Conservation (phyloP, 1,140 invertebrate genomes). For the Eciton burchellii region DNA sequence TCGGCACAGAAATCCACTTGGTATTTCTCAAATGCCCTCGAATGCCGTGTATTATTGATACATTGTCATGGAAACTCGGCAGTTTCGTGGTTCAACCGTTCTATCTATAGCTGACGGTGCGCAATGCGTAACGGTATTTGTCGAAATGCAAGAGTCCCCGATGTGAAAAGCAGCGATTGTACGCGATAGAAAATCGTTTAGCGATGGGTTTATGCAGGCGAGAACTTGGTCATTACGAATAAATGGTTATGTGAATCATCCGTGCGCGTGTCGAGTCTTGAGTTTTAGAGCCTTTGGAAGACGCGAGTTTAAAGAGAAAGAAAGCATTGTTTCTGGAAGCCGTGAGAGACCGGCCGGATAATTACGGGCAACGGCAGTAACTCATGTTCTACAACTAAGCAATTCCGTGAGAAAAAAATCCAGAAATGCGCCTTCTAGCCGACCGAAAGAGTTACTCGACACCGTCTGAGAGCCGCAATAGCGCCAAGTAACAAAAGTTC, state of each 20-base stretch:
- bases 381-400: slow-evolving; percentile 60
- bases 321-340: no score
- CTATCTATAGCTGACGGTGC: slow-evolving; percentile 13
- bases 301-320: no score
- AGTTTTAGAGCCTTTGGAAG: no score
- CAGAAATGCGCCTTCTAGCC: slow-evolving; percentile 31
- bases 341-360: slow-evolving; percentile 55
- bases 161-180: neutral
- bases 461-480: slow-evolving; percentile 53
- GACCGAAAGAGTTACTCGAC: slow-evolving; percentile 59
- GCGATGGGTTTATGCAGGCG: neutral
- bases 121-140: slow-evolving; percentile 56
- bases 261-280: no score
- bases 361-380: slow-evolving; percentile 58
- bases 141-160: slow-evolving; percentile 30
- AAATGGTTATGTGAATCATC: no score
- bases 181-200: slow-evolving; percentile 21
- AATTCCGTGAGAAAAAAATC: slow-evolving; percentile 58
- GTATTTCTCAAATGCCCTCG: slow-evolving; percentile 56
- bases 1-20: slow-evolving; percentile 38
- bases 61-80: slow-evolving; percentile 41
- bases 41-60: slow-evolving; percentile 29
- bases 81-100: neutral
- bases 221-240: no score
- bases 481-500: slow-evolving; percentile 53